Conservation (phyloP, 2,113 vertebrate genomes). For the Lophotis ruficrista region DNA sequence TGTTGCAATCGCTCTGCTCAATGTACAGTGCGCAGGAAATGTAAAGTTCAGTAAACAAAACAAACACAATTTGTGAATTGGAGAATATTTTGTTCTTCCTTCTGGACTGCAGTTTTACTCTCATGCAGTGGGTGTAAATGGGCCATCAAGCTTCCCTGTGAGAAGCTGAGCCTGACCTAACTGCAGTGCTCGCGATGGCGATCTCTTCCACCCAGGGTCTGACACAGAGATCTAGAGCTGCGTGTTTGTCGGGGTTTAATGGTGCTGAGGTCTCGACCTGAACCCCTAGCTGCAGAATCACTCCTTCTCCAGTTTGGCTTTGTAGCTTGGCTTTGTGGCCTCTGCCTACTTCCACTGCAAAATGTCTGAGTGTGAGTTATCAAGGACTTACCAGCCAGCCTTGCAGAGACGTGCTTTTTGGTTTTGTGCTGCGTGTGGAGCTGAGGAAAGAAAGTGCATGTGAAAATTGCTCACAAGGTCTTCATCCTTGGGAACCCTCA, state of each 20-base stretch:
- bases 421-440: not conserved
- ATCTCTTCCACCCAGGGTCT: not conserved
- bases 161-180: not conserved
- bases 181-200: not conserved
- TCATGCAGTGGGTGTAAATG: not conserved
- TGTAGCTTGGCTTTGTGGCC: not conserved
- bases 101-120: not conserved
- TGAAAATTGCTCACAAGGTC: not conserved
- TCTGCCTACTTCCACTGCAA: not conserved
- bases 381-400: not conserved
- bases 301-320: not conserved
- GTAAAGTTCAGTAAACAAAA: constrained; percentile 7
- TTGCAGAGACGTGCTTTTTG: fast-evolving
- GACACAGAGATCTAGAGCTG: not conserved
- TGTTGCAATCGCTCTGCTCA: not conserved
- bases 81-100: not conserved
- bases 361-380: not conserved
- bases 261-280: fast-evolving
- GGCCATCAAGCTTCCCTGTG: not conserved
- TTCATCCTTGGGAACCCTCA: not conserved
- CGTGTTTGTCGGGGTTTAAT: fast-evolving
- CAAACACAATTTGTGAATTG: not conserved
- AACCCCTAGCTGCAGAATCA: not conserved
- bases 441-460: not conserved
- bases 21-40: not conserved